A percentile compares a stretch with the other conserved stretches of the same genome.
Conservation (phyloP, 2,113 vertebrate species). For the Lophochroa leadbeateri region DNA sequence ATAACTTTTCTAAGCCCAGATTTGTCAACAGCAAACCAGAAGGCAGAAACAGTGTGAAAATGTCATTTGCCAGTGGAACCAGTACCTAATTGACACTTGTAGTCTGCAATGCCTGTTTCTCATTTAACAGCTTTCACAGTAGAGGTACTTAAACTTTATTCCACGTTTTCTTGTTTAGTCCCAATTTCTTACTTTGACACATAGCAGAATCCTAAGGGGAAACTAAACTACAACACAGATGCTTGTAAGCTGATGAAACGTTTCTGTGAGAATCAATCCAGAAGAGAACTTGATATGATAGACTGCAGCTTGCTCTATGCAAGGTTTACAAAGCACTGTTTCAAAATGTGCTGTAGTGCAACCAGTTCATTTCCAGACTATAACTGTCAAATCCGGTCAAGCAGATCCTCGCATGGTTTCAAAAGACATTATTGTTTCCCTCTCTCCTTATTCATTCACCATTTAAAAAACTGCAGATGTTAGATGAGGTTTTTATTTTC, state of each 20-base stretch:
- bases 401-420: not conserved
- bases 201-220: slow-evolving; percentile 25
- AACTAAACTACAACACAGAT: slow-evolving; percentile 12
- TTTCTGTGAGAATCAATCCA: slow-evolving; percentile 46
- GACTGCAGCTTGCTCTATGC: not conserved
- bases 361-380: not conserved
- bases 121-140: slow-evolving; percentile 25
- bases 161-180: slow-evolving; percentile 37
- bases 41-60: slow-evolving; percentile 42
- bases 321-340: not conserved
- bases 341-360: not conserved
- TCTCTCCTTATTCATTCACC: not conserved
- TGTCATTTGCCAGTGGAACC: slow-evolving; percentile 38
- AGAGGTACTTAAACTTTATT: slow-evolving; percentile 30
- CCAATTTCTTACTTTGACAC: slow-evolving; percentile 47
- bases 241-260: slow-evolving; percentile 39
- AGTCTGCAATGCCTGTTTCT: slow-evolving; percentile 30
- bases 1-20: not conserved
- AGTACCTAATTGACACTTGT: slow-evolving; percentile 30
- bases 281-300: not conserved
- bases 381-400: not conserved
- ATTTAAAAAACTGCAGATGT: not conserved
- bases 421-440: not conserved
- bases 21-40: slow-evolving; percentile 26
- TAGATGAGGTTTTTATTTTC: not conserved